A percentile compares a stretch with the other conserved stretches of the same genome.
Evolutionary conservation across 1,140 invertebrate genomes (phyloP).

Genomic region (Drosophila setifemur): DNA sequence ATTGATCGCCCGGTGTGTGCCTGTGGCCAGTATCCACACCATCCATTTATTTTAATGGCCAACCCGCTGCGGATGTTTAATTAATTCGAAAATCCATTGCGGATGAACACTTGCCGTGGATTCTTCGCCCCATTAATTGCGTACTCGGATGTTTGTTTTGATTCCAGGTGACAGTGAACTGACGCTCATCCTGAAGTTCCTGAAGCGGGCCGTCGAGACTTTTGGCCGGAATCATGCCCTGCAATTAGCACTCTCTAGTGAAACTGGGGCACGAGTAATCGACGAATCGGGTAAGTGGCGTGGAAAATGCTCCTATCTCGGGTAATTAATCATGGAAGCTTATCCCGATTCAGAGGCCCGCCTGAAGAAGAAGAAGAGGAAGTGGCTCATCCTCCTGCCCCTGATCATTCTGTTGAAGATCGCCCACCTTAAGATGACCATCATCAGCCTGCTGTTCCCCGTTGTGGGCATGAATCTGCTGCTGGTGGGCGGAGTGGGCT

Average conservation of each 20-base stretch:
- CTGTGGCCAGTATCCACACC: constrained; percentile 16
- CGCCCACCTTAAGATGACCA: constrained; percentile 76
- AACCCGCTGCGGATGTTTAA: constrained; percentile 56
- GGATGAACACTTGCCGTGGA: constrained; percentile 34
- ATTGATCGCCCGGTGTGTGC: constrained; percentile 42
- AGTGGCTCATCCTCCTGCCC: constrained; percentile 73
- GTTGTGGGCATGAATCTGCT: constrained; percentile 72
- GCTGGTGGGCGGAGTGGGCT: constrained; percentile 68
- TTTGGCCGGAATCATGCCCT: constrained; percentile 74
- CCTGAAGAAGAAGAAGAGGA: constrained; percentile 57
- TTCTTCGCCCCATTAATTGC: constrained; percentile 24
- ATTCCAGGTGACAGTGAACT: constrained; percentile 68
- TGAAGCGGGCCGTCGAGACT: constrained; percentile 70
- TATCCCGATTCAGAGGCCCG: constrained; percentile 31
- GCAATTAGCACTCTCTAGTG: constrained; percentile 58
- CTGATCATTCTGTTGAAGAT: constrained; percentile 77
- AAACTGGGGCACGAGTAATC: constrained; percentile 57
- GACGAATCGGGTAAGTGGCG: constrained; percentile 58
- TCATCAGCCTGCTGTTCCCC: constrained; percentile 61
- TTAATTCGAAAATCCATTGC: constrained; percentile 42
- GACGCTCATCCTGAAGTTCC: constrained; percentile 63
- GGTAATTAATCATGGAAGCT: neutral
- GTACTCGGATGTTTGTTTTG: neutral
- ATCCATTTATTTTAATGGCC: constrained; percentile 1
- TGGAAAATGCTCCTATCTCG: neutral